A percentile compares a stretch with the other conserved stretches of the same genome.
These are phyloP conservation scores for Geodia barretti DNA, from an alignment of 37 sponge, comb jelly and placozoan genomes.

Conservation along the genomic window DNA sequence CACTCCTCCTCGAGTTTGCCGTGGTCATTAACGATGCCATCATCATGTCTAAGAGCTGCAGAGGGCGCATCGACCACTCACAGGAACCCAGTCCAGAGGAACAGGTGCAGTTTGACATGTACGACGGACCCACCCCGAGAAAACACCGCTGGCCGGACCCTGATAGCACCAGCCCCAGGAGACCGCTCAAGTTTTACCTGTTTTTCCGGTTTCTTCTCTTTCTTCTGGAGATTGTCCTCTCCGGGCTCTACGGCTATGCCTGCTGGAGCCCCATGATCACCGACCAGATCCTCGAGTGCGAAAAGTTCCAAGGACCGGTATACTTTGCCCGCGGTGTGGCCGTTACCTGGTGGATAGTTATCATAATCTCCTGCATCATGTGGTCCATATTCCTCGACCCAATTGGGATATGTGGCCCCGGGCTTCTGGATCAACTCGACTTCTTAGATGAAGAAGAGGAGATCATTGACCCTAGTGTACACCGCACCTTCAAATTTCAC, in stretches of 20 bases:
- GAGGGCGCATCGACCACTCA: conserved; percentile 4
- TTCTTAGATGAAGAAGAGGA: not conserved
- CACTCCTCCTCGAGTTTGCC: not conserved
- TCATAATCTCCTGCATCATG: not conserved
- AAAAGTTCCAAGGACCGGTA: conserved; percentile 18
- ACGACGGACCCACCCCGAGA: not conserved
- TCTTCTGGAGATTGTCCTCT: not conserved
- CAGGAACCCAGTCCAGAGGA: not conserved
- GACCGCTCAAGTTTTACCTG: not conserved
- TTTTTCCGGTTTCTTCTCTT: not conserved
- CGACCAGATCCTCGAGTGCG: conserved; percentile 13
- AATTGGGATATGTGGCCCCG: conserved; percentile 6
- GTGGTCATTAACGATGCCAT: conserved; percentile 10
- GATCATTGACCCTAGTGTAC: not conserved
- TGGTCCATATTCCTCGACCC: conserved; percentile 25
- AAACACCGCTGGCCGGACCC: not conserved
- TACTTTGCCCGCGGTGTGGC: conserved; percentile 9
- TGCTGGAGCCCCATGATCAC: not conserved
- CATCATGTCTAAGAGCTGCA: conserved; percentile 15
- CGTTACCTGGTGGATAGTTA: conserved; percentile 1
- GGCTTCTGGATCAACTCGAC: not conserved
- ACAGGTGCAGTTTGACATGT: not conserved
- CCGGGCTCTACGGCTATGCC: conserved; percentile 3
- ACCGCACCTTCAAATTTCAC: not conserved
- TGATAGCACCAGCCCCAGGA: not conserved